Evolutionary conservation across 2,113 vertebrate species (phyloP).

Genomic region (Paratilapia polleni): DNA sequence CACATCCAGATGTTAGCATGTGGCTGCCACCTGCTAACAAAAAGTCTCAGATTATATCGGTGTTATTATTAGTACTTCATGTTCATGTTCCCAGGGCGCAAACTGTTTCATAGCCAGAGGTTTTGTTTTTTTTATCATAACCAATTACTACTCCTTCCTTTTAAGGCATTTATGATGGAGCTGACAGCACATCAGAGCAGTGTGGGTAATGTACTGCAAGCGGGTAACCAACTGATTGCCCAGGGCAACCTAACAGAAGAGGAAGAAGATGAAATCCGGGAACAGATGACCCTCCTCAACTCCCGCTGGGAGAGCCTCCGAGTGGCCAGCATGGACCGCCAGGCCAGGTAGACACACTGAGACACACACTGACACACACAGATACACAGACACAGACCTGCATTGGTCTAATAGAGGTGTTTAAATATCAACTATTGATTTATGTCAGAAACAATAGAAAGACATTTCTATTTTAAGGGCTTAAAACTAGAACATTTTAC

Average conservation of each 20-base stretch:
- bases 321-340: slow-evolving; percentile 96
- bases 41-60: background rate
- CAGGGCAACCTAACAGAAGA: slow-evolving; percentile 91
- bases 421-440: background rate
- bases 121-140: background rate
- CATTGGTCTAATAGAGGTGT: background rate
- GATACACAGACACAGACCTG: background rate
- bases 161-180: slow-evolving; percentile 96
- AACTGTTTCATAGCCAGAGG: background rate
- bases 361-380: background rate
- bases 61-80: background rate
- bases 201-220: slow-evolving; percentile 94
- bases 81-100: background rate
- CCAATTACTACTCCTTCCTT: background rate
- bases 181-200: slow-evolving; percentile 96
- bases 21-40: slow-evolving; percentile 15
- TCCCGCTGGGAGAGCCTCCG: slow-evolving; percentile 93
- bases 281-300: slow-evolving; percentile 96
- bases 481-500: background rate
- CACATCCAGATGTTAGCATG: slow-evolving; percentile 36
- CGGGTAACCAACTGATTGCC: slow-evolving; percentile 93
- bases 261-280: slow-evolving; percentile 95
- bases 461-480: background rate
- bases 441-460: background rate
- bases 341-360: slow-evolving; percentile 84